A percentile compares a stretch with the other conserved stretches of the same genome.
These are phyloP conservation scores for Margaritifera margaritifera DNA, from an alignment of 2,888 invertebrate species.

Conservation along the genomic window DNA sequence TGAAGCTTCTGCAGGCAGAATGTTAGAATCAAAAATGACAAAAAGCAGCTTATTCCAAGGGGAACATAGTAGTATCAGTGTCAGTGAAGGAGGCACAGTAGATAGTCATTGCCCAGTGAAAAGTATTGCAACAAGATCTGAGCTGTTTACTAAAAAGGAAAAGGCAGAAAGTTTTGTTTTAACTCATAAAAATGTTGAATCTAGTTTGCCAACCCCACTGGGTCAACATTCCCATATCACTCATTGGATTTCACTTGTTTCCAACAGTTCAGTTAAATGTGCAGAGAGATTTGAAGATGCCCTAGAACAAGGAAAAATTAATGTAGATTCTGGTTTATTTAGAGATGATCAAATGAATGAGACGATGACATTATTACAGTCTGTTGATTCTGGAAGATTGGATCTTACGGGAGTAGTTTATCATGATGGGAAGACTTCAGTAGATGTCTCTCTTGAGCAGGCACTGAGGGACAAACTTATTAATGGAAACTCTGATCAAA, in stretches of 20 bases:
- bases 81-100: too few relatives aligned
- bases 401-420: constrained; percentile 75
- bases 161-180: too few relatives aligned
- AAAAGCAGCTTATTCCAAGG: too few relatives aligned
- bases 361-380: constrained; percentile 79
- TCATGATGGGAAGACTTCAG: constrained; percentile 26
- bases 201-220: too few relatives aligned
- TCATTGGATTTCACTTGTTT: neutral
- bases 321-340: constrained; percentile 42
- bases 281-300: constrained; percentile 46
- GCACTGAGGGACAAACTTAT: constrained; percentile 32
- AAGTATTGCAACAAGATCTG: too few relatives aligned
- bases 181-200: too few relatives aligned
- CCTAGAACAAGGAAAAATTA: constrained; percentile 40
- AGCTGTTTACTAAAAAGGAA: too few relatives aligned
- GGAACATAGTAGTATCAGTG: too few relatives aligned
- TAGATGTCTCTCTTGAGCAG: constrained; percentile 32
- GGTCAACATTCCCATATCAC: too few relatives aligned
- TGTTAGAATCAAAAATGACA: too few relatives aligned
- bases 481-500: constrained; percentile 8
- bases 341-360: constrained; percentile 40
- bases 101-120: too few relatives aligned
- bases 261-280: constrained; percentile 2
- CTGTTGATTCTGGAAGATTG: constrained; percentile 84
- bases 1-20: too few relatives aligned